Conservation (phyloP, 2,888 invertebrate genomes). For the Germaria angustata region DNA sequence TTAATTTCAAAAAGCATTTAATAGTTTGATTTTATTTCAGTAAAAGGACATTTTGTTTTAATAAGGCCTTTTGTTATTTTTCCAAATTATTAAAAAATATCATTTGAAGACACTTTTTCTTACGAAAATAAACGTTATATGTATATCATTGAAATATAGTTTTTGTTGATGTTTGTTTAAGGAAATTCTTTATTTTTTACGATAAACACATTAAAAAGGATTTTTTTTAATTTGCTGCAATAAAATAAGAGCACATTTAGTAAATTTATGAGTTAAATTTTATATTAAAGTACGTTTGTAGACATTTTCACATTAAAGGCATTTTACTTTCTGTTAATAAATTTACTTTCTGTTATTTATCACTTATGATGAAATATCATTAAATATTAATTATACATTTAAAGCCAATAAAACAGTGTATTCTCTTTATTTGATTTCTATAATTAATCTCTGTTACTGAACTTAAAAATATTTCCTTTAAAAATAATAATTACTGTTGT, state of each 20-base stretch:
- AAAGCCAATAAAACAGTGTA: slow-evolving; percentile 45
- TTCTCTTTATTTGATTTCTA: slow-evolving; percentile 26
- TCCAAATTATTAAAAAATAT: slow-evolving; percentile 13
- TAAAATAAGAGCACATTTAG: slow-evolving; percentile 66
- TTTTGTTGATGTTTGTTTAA: background rate
- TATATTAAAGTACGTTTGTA: slow-evolving; percentile 60
- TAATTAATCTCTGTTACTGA: slow-evolving; percentile 53
- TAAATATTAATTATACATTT: slow-evolving; percentile 68
- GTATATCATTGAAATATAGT: slow-evolving; percentile 23
- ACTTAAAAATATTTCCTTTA: slow-evolving; percentile 58
- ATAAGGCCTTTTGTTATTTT: slow-evolving; percentile 38
- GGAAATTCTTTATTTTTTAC: background rate
- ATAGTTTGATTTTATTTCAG: slow-evolving; percentile 29
- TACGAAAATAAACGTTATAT: slow-evolving; percentile 26
- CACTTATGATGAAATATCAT: slow-evolving; percentile 69
- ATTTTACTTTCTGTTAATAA: slow-evolving; percentile 38
- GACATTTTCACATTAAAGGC: slow-evolving; percentile 69
- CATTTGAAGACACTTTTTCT: slow-evolving; percentile 42
- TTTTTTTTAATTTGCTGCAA: slow-evolving; percentile 49
- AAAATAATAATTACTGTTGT: slow-evolving; percentile 67
- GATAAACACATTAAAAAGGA: slow-evolving; percentile 51
- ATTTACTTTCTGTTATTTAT: slow-evolving; percentile 56
- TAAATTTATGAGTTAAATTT: slow-evolving; percentile 53
- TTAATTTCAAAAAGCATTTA: slow-evolving; percentile 36
- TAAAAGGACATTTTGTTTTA: slow-evolving; percentile 33